A percentile compares a stretch with the other conserved stretches of the same genome.
Conservation (phyloP, 2,113 vertebrate species). For the Gorsachius goisagi region DNA sequence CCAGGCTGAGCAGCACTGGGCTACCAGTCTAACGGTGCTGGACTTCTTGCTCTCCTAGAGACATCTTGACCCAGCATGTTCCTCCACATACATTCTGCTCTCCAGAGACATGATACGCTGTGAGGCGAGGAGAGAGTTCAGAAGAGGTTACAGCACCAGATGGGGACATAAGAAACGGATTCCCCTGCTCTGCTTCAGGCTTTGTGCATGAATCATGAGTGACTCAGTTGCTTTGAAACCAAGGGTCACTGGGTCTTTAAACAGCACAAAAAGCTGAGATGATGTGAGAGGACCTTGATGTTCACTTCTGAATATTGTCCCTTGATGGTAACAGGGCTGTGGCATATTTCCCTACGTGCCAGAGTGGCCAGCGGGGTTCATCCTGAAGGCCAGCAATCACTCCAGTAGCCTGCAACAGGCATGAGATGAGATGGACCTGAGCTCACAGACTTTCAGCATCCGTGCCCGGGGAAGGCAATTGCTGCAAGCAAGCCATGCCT, state of each 20-base stretch:
- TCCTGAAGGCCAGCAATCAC: neutral
- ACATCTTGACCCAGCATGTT: fast-evolving
- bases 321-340: neutral
- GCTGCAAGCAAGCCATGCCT: neutral
- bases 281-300: neutral
- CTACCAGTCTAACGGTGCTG: neutral
- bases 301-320: neutral
- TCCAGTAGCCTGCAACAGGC: neutral
- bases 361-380: neutral
- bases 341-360: neutral
- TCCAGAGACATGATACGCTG: neutral
- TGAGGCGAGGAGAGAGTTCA: neutral
- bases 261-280: neutral
- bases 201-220: neutral
- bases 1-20: neutral
- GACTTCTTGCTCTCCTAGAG: neutral
- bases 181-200: neutral
- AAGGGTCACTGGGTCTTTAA: neutral
- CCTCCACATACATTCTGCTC: neutral
- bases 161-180: neutral
- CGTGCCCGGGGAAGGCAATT: neutral
- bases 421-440: neutral
- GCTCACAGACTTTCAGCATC: neutral
- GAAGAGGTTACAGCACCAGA: neutral
- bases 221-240: neutral